A percentile compares a stretch with the other conserved stretches of the same genome.
phyloP scores from a whole-genome alignment of 1,140 invertebrate genomes.

The Planococcus citri region DNA sequence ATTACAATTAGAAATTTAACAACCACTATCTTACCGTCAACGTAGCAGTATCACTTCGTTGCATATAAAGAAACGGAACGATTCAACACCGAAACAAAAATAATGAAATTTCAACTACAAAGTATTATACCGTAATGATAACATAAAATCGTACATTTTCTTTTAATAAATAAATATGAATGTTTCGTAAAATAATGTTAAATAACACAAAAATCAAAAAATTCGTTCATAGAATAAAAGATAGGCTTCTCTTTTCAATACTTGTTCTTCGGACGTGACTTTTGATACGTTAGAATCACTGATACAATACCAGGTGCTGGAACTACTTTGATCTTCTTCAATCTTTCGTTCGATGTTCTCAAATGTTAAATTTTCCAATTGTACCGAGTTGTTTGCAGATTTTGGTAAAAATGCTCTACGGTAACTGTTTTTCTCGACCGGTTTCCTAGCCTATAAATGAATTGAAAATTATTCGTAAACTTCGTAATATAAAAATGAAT shows the following conservation, averaged over 20 bases:
- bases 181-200: not conserved
- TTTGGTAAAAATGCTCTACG: slow-evolving; percentile 21
- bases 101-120: not conserved
- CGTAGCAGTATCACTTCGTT: not conserved
- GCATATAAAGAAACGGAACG: not conserved
- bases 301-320: slow-evolving; percentile 82
- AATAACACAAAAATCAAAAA: slow-evolving; percentile 36
- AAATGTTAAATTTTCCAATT: not conserved
- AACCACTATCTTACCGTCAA: not conserved
- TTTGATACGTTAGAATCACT: slow-evolving; percentile 68
- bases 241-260: slow-evolving; percentile 86
- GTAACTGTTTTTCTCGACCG: slow-evolving; percentile 22
- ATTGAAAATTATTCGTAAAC: not conserved
- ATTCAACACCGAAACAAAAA: not conserved
- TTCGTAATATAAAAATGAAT: too few species aligned
- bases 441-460: slow-evolving; percentile 21
- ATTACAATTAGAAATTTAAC: not conserved
- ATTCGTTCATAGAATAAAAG: slow-evolving; percentile 92
- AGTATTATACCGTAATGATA: not conserved
- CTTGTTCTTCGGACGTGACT: slow-evolving; percentile 63
- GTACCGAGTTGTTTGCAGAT: not conserved
- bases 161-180: not conserved
- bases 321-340: slow-evolving; percentile 25
- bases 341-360: not conserved
- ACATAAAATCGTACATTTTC: not conserved